These are phyloP conservation scores for Mycalesis mineus DNA, from an alignment of 2,888 invertebrate species.

Conservation along the genomic window DNA sequence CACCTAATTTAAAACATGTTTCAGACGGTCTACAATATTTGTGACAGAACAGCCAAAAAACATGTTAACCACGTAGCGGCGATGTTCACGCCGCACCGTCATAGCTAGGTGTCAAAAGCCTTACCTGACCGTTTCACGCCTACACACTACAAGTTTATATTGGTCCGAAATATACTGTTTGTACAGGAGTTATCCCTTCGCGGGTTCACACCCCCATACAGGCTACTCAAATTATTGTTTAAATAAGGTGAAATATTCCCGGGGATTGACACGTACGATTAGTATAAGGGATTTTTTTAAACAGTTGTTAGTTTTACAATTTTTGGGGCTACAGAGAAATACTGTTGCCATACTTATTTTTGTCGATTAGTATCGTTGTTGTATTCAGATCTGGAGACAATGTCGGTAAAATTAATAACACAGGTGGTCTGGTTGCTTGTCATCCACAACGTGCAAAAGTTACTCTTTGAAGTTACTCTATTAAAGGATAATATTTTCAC, in stretches of 20 bases:
- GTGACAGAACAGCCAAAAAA: slow-evolving; percentile 57
- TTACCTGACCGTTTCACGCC: slow-evolving; percentile 71
- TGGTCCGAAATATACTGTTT: slow-evolving; percentile 61
- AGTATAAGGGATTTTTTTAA: slow-evolving; percentile 1
- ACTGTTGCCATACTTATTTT: too few species aligned
- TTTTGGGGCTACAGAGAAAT: too few species aligned
- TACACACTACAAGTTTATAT: slow-evolving; percentile 52
- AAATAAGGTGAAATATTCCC: slow-evolving; percentile 54
- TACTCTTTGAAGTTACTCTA: too few species aligned
- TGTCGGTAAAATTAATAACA: too few species aligned
- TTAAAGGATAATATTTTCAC: too few species aligned
- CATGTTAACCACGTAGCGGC: slow-evolving; percentile 67
- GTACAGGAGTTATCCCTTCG: slow-evolving; percentile 68
- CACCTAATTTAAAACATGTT: too few species aligned
- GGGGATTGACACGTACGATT: slow-evolving; percentile 47
- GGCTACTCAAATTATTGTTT: slow-evolving; percentile 66
- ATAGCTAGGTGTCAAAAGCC: slow-evolving; percentile 75
- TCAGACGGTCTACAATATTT: slow-evolving; percentile 30
- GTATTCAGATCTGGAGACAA: too few species aligned
- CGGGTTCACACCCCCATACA: slow-evolving; percentile 56
- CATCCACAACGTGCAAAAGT: too few species aligned
- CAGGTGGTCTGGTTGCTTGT: too few species aligned
- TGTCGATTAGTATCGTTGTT: too few species aligned
- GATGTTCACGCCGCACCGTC: slow-evolving; percentile 65
- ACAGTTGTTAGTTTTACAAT: background rate